A percentile compares a stretch with the other conserved stretches of the same genome.
phyloP scores from a whole-genome alignment of 2,113 vertebrate genomes.

The Actenoides hombroni region DNA sequence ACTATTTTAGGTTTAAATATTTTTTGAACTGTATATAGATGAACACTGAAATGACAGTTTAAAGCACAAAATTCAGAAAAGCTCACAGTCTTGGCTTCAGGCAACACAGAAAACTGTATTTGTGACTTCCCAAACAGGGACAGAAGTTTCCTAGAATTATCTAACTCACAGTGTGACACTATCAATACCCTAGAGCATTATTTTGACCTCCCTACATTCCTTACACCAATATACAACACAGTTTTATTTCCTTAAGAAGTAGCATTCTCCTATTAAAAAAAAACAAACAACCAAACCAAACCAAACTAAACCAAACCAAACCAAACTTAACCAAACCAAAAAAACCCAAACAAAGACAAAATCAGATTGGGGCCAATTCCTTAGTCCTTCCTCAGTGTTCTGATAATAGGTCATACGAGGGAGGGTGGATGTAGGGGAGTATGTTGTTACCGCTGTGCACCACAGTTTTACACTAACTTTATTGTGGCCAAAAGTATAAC shows the following conservation, averaged over 20 bases:
- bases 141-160: not conserved
- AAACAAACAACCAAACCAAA: no score
- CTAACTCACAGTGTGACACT: not conserved
- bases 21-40: not conserved
- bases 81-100: not conserved
- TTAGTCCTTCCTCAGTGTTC: not conserved
- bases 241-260: not conserved
- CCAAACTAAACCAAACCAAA: no score
- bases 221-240: not conserved
- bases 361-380: not conserved
- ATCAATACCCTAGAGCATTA: not conserved
- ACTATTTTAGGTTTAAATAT: not conserved
- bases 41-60: not conserved
- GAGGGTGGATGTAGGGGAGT: not conserved
- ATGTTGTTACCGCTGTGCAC: not conserved
- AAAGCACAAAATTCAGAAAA: not conserved
- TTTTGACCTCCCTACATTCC: not conserved
- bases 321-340: no score
- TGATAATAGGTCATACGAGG: not conserved
- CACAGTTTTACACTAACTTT: not conserved
- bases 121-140: not conserved
- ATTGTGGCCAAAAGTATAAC: not conserved
- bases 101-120: not conserved
- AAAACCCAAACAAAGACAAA: not conserved
- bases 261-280: not conserved